These are phyloP conservation scores for Zenarchopterus dispar DNA, from an alignment of 2,797 vertebrate species.

Conservation along the genomic window DNA sequence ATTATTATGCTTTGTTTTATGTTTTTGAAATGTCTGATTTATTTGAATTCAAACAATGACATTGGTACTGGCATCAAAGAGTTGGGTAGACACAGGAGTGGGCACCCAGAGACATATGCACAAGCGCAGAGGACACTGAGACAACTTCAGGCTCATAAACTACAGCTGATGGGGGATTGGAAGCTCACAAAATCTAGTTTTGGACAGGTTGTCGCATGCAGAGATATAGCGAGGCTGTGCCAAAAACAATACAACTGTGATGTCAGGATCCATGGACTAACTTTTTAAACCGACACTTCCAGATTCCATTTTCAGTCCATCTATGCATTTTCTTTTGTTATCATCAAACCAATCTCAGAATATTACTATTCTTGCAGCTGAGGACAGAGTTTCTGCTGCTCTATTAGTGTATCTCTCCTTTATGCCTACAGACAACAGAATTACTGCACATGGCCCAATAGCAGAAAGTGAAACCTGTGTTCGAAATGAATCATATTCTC, in stretches of 20 bases:
- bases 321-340: too few relatives aligned
- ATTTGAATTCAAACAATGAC: too few relatives aligned
- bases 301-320: too few relatives aligned
- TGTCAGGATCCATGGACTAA: too few relatives aligned
- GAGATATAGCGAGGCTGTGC: neutral
- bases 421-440: slow-evolving; percentile 82
- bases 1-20: too few relatives aligned
- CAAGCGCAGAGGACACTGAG: slow-evolving; percentile 1
- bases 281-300: too few relatives aligned
- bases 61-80: too few relatives aligned
- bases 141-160: neutral
- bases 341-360: too few relatives aligned
- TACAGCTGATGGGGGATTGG: neutral
- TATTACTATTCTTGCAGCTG: neutral
- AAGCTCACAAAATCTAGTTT: neutral
- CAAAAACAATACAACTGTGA: too few relatives aligned
- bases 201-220: neutral
- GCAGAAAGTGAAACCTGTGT: slow-evolving; percentile 82
- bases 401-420: neutral
- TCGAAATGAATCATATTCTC: slow-evolving; percentile 88
- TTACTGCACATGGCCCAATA: slow-evolving; percentile 87
- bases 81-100: too few relatives aligned
- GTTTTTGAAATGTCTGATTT: neutral
- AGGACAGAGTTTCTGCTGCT: neutral
- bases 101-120: slow-evolving; percentile 4